phyloP scores from a whole-genome alignment of 2,888 invertebrate species.

The Abrostola tripartita region DNA sequence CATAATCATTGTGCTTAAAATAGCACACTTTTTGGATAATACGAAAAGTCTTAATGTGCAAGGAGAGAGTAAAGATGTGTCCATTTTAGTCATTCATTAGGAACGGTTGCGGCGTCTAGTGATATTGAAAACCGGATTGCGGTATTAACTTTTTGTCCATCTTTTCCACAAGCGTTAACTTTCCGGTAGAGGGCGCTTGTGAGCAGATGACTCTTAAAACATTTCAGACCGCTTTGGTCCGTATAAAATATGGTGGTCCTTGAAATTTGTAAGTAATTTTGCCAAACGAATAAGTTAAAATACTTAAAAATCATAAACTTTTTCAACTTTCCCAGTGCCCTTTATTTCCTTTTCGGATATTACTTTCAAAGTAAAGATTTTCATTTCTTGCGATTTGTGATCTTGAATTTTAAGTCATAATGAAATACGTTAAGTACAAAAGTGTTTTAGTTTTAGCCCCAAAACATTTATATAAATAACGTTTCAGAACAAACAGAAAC shows the following conservation, averaged over 20 bases:
- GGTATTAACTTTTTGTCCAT: neutral
- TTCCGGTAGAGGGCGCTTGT: neutral
- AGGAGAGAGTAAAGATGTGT: neutral
- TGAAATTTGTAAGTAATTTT: slow-evolving; percentile 2
- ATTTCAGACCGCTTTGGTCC: neutral
- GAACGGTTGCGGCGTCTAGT: neutral
- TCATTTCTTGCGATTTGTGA: neutral
- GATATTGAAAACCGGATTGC: neutral
- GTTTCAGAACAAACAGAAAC: too few species aligned
- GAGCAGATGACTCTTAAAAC: neutral
- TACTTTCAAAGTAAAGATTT: slow-evolving; percentile 2
- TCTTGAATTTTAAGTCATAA: neutral
- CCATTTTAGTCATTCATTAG: neutral
- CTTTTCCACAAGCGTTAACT: neutral
- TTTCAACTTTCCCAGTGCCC: neutral
- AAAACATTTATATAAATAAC: too few species aligned
- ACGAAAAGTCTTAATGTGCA: neutral
- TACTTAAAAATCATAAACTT: slow-evolving; percentile 7
- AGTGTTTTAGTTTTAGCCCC: neutral
- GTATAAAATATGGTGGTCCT: slow-evolving; percentile 4
- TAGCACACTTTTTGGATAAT: too few species aligned
- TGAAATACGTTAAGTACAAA: neutral
- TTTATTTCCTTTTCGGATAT: slow-evolving; percentile 10
- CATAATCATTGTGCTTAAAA: too few species aligned
- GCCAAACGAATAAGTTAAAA: slow-evolving; percentile 7